Evolutionary conservation across 2,113 vertebrate genomes (phyloP).

Genomic region (rabbit (Oryctolagus cuniculus)): DNA sequence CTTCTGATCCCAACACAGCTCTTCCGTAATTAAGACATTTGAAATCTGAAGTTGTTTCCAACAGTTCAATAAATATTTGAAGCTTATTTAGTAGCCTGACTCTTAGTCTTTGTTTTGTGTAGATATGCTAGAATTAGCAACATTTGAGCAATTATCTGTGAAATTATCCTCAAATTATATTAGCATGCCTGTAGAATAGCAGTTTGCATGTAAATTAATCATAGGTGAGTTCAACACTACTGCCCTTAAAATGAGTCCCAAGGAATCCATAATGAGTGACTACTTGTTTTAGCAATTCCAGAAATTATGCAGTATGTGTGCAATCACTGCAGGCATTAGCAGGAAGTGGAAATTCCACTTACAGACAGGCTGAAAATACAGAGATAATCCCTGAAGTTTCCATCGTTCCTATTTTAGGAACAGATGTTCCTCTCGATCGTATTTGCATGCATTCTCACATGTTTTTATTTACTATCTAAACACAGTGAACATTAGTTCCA

Average conservation of each 20-base stretch:
- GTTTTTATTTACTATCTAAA: conserved; percentile 30
- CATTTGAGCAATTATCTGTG: conserved; percentile 63
- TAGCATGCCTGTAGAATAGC: background rate
- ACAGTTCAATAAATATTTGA: background rate
- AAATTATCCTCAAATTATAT: conserved; percentile 49
- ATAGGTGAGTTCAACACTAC: conserved; percentile 75
- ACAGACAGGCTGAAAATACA: conserved; percentile 66
- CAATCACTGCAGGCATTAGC: background rate
- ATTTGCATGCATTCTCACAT: background rate
- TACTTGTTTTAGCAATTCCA: conserved; percentile 44
- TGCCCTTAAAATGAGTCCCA: conserved; percentile 64
- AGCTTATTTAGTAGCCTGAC: background rate
- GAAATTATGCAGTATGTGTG: background rate
- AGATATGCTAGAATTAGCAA: conserved; percentile 51
- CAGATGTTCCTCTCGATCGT: conserved; percentile 60
- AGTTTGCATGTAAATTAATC: conserved; percentile 62
- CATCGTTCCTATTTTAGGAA: conserved; percentile 61
- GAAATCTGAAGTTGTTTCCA: background rate
- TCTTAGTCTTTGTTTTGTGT: conserved; percentile 34
- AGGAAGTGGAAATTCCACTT: background rate
- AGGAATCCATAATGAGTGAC: conserved; percentile 27
- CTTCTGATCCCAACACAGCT: background rate
- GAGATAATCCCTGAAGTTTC: conserved; percentile 77
- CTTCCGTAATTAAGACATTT: background rate
- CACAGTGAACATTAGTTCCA: conserved; percentile 32